These are phyloP conservation scores for Cossypha polioptera DNA, from an alignment of 2,797 vertebrate species.

Conservation along the genomic window DNA sequence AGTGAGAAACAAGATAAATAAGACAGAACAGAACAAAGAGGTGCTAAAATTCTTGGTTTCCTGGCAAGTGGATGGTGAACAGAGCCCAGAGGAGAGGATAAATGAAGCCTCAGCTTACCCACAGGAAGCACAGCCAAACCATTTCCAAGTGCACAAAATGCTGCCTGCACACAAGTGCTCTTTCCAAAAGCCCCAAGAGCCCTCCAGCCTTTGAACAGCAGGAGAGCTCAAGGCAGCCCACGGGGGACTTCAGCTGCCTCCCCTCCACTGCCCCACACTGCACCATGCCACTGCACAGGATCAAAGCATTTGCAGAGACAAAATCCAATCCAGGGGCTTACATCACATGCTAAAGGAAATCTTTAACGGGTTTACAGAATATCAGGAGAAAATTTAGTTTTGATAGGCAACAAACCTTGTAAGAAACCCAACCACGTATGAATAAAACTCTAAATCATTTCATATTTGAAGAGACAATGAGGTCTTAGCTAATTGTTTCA, in stretches of 20 bases:
- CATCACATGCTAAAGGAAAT: not conserved
- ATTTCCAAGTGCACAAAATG: not conserved
- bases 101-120: not conserved
- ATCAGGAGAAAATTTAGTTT: not conserved
- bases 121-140: not conserved
- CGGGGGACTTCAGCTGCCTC: not conserved
- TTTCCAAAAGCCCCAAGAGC: not conserved
- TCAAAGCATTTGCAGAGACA: not conserved
- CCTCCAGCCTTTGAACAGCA: not conserved
- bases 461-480: not conserved
- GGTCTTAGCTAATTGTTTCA: not conserved
- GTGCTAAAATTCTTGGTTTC: not conserved
- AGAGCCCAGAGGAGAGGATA: not conserved
- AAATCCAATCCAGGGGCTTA: not conserved
- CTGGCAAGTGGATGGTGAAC: not conserved
- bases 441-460: not conserved
- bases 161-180: not conserved
- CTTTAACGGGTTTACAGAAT: not conserved
- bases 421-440: fast-evolving
- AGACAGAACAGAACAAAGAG: not conserved
- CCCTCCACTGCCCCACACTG: not conserved
- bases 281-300: not conserved
- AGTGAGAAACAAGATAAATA: not conserved
- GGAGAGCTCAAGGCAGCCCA: not conserved
- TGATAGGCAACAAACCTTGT: not conserved